Evolutionary conservation across 2,113 vertebrate species (phyloP).

Genomic region (Struthio camelus): DNA sequence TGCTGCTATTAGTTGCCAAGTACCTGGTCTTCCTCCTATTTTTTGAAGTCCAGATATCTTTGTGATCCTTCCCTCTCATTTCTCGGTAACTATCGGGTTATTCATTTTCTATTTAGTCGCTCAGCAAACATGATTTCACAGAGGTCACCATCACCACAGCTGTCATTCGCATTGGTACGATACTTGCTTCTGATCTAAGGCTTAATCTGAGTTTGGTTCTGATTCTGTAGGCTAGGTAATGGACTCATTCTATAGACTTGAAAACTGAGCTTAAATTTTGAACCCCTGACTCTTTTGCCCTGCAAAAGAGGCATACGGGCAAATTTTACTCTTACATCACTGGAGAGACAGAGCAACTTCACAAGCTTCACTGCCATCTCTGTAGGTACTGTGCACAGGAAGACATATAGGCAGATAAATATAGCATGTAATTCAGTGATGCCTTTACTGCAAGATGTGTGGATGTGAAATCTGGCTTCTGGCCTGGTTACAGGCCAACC

Average conservation of each 20-base stretch:
- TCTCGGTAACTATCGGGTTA: neutral
- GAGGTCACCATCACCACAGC: neutral
- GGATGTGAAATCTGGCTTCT: slow-evolving; percentile 25
- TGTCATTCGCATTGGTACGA: neutral
- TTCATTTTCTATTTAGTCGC: neutral
- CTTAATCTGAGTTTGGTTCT: neutral
- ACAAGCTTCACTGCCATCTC: neutral
- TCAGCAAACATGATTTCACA: neutral
- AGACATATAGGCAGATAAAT: neutral
- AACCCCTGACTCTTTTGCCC: neutral
- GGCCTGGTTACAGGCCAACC: slow-evolving; percentile 41
- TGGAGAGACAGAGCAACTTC: neutral
- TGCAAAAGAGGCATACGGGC: neutral
- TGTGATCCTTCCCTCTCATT: neutral
- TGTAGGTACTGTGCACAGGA: neutral
- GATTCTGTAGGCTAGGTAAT: neutral
- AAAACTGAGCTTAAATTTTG: neutral
- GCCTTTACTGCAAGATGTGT: slow-evolving; percentile 11
- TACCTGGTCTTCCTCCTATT: neutral
- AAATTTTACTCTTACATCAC: neutral
- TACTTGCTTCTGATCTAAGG: neutral
- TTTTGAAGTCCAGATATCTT: neutral
- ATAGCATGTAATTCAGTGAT: slow-evolving; percentile 23
- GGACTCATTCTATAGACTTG: neutral
- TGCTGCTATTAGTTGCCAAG: neutral